Conservation (phyloP, 1,140 invertebrate genomes). For the Bombus fervidus region DNA sequence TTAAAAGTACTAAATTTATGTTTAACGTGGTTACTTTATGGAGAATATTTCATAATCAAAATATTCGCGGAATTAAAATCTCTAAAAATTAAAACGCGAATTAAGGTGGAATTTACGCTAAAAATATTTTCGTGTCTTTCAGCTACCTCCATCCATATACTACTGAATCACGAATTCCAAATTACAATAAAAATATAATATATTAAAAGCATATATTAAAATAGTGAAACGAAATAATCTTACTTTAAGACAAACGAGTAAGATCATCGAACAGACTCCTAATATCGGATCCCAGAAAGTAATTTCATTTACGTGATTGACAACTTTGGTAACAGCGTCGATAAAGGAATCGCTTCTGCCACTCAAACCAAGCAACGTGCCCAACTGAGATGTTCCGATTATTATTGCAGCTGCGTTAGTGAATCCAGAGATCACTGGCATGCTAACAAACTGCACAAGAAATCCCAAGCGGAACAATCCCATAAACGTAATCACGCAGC, state of each 20-base stretch:
- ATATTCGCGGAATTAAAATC: too few species aligned
- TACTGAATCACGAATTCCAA: too few species aligned
- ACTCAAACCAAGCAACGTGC: constrained; percentile 83
- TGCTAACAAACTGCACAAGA: constrained; percentile 83
- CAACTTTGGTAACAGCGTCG: constrained; percentile 78
- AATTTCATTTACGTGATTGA: constrained; percentile 75
- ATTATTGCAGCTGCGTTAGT: constrained; percentile 87
- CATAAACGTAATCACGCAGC: constrained; percentile 84
- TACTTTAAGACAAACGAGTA: constrained; percentile 78
- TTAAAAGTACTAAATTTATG: too few species aligned
- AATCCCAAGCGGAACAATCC: constrained; percentile 86
- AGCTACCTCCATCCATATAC: too few species aligned
- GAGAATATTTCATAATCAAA: too few species aligned
- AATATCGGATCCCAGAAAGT: constrained; percentile 78
- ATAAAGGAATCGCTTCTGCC: constrained; percentile 78
- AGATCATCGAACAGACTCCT: constrained; percentile 78
- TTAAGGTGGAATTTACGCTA: too few species aligned
- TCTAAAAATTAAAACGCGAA: too few species aligned
- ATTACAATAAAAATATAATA: too few species aligned
- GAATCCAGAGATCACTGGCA: constrained; percentile 87
- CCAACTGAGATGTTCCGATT: constrained; percentile 86
- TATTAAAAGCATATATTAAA: neutral
- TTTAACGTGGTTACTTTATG: too few species aligned
- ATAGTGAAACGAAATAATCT: neutral
- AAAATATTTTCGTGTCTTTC: too few species aligned